phyloP scores from a whole-genome alignment of 2,113 vertebrate genomes.

The Symphodus melops region DNA sequence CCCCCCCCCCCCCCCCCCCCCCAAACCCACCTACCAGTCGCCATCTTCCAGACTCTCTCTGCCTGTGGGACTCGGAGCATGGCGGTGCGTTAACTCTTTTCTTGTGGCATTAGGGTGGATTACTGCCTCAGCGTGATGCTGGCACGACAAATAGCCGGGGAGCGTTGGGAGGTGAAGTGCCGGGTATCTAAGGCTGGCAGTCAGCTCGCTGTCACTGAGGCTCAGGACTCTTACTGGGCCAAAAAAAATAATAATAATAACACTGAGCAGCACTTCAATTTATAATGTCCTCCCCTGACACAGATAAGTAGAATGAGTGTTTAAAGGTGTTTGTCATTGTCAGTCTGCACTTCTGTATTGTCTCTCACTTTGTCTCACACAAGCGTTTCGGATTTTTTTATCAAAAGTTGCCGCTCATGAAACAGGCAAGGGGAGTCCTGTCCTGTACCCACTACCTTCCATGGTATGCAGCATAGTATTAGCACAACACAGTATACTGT shows the following conservation, averaged over 20 bases:
- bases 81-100: slow-evolving; percentile 37
- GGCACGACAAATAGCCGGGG: slow-evolving; percentile 15
- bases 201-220: slow-evolving; percentile 32
- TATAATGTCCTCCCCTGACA: slow-evolving; percentile 25
- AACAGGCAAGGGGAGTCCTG: too few relatives aligned
- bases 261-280: slow-evolving; percentile 15
- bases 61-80: slow-evolving; percentile 25
- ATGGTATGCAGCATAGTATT: too few relatives aligned
- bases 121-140: slow-evolving; percentile 42
- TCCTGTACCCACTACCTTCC: too few relatives aligned
- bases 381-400: not conserved
- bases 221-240: slow-evolving; percentile 7
- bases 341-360: slow-evolving; percentile 7
- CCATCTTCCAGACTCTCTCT: not conserved
- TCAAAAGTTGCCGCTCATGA: too few relatives aligned
- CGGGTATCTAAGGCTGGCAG: slow-evolving; percentile 28
- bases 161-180: slow-evolving; percentile 53
- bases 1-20: too few relatives aligned
- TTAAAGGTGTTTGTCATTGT: slow-evolving; percentile 2
- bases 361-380: not conserved
- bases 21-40: not conserved
- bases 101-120: slow-evolving; percentile 56
- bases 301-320: slow-evolving; percentile 27
- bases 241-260: slow-evolving; percentile 32
- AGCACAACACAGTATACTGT: too few relatives aligned